A percentile compares a stretch with the other conserved stretches of the same genome.
Evolutionary conservation across 2,888 invertebrate species (phyloP).

Genomic region (Thyatira batis): DNA sequence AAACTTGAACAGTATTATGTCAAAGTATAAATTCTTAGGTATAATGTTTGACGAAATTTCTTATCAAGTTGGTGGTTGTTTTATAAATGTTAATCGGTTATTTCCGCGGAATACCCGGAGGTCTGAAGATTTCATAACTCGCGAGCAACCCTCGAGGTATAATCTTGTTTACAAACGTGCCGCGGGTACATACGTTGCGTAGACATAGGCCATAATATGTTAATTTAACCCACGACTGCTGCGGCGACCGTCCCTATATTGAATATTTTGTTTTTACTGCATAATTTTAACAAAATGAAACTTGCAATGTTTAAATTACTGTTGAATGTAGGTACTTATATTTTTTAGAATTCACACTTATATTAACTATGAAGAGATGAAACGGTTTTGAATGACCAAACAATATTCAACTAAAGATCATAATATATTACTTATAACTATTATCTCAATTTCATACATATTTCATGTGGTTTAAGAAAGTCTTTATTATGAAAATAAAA

Average conservation of each 20-base stretch:
- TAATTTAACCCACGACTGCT: slow-evolving; percentile 57
- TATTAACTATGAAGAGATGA: too few species aligned
- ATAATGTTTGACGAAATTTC: slow-evolving; percentile 9
- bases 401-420: too few species aligned
- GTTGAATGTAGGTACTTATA: too few species aligned
- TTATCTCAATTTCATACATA: too few species aligned
- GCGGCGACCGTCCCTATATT: slow-evolving; percentile 54
- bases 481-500: too few species aligned
- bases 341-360: background rate
- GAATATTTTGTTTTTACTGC: slow-evolving; percentile 64
- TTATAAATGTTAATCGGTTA: slow-evolving; percentile 34
- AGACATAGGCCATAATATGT: slow-evolving; percentile 58
- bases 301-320: slow-evolving; percentile 22
- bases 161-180: slow-evolving; percentile 56
- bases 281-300: slow-evolving; percentile 59
- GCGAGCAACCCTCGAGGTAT: slow-evolving; percentile 42
- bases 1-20: background rate
- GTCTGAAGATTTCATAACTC: slow-evolving; percentile 44
- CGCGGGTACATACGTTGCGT: slow-evolving; percentile 39
- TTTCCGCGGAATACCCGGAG: slow-evolving; percentile 19
- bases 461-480: too few species aligned
- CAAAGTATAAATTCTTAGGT: background rate
- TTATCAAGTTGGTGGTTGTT: slow-evolving; percentile 22
- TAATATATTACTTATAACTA: too few species aligned
- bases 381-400: too few species aligned